These are phyloP conservation scores for Microtus pennsylvanicus DNA, from an alignment of 2,113 vertebrate species.

Conservation along the genomic window DNA sequence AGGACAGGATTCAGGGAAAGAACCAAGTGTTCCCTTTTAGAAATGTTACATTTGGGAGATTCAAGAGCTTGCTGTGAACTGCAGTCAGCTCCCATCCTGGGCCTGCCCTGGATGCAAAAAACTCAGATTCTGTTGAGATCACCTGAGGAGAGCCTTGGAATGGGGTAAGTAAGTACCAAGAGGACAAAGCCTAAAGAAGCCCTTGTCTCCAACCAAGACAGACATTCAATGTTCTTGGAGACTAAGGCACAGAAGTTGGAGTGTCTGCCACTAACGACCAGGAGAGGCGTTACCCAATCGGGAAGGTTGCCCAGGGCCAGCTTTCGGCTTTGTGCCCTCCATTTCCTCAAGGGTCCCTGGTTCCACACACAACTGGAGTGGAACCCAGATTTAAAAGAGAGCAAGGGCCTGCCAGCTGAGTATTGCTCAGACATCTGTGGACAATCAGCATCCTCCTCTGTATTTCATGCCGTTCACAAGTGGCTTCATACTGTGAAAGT, in stretches of 20 bases:
- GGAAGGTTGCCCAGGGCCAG: constrained; percentile 31
- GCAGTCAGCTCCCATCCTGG: not conserved
- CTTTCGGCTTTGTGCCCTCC: not conserved
- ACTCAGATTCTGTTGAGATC: not conserved
- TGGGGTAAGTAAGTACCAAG: not conserved
- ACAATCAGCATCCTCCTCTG: constrained; percentile 66
- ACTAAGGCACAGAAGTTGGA: not conserved
- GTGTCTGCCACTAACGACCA: constrained; percentile 13
- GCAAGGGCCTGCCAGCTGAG: constrained; percentile 57
- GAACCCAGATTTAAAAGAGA: constrained; percentile 71
- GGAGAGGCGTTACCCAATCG: constrained; percentile 25
- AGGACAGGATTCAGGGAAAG: not conserved
- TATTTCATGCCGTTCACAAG: constrained; percentile 18
- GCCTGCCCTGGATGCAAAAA: not conserved
- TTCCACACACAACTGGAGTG: constrained; percentile 53
- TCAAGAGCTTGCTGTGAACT: not conserved
- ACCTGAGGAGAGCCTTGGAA: not conserved
- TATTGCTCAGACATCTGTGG: constrained; percentile 77
- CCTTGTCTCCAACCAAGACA: constrained; percentile 24
- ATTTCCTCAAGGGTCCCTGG: not conserved
- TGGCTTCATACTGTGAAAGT: constrained; percentile 76
- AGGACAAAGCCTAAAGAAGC: constrained; percentile 4
- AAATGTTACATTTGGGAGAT: constrained; percentile 5
- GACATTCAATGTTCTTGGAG: constrained; percentile 63
- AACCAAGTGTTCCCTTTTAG: not conserved